A percentile compares a stretch with the other conserved stretches of the same genome.
phyloP scores from a whole-genome alignment of 2,113 vertebrate species.

The Gnathonemus longibarbis region DNA sequence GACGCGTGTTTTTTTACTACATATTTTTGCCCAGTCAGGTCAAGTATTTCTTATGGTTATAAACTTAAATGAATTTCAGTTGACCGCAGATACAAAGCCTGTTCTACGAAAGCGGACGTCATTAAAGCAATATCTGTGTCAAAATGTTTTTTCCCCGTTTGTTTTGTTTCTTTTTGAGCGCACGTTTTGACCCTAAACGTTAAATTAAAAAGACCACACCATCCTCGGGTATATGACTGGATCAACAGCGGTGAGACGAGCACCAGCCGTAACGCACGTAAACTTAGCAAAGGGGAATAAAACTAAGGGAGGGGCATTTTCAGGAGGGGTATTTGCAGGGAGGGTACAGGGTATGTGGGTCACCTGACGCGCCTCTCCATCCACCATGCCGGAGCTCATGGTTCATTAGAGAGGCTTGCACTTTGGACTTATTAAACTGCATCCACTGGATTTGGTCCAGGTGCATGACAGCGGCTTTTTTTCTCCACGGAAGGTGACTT shows the following conservation, averaged over 20 bases:
- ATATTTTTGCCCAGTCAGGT: background rate
- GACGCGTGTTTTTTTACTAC: background rate
- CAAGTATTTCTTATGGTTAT: background rate
- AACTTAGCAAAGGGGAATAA: background rate
- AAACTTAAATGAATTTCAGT: background rate
- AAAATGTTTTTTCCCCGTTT: background rate
- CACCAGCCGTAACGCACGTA: background rate
- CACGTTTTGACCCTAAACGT: background rate
- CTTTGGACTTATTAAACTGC: background rate
- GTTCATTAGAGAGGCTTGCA: background rate
- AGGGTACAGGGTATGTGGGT: background rate
- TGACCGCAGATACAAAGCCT: background rate
- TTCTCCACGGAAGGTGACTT: background rate
- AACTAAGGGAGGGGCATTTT: background rate
- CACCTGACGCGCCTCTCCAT: background rate
- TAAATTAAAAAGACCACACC: background rate
- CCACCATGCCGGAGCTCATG: background rate
- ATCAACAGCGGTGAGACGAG: background rate
- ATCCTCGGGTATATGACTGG: background rate
- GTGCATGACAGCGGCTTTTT: background rate
- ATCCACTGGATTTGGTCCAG: background rate
- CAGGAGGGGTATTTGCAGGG: background rate
- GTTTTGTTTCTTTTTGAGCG: background rate
- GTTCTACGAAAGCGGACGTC: background rate
- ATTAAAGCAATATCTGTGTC: background rate